Evolutionary conservation across 2,888 invertebrate species (phyloP), one percentile per base, ranked within the genome.

Genomic region (Drosophila peninsularis): DNA sequence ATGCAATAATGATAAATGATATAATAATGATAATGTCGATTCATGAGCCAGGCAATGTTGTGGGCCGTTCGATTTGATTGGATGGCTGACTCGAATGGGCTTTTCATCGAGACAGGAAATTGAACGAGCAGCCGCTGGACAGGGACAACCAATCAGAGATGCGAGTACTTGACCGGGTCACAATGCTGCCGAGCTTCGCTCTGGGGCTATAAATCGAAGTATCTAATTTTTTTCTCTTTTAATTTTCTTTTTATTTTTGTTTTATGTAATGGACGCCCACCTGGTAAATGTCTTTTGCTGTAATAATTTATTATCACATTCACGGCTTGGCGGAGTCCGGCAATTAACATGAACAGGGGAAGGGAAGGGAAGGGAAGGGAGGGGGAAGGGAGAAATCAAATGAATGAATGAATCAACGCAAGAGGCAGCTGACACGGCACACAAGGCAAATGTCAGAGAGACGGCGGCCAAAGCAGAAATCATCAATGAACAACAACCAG

Each of bases 271-370:
- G 65, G 30, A 75, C 83, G 89, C 83, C 88, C 79, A 83, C 83
- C 75, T 53, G 62, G 50, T 57, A 61, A 77, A 74, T 68, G 88
- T 69, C 71, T 77, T 83, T 72, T 65, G 71, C 71, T 72, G 82
- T 89, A 90, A 86, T 88, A 85, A 85, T 85, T 85, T 90, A 85
- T 90, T 85, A 90, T 80, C 87, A 80, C 87, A 82, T 89, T 88
- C 72, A 79, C 73, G 77, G 75, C 89, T 84, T 78, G 62, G 64
- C 85, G 61, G 66, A 57, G 49, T 65, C 75, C 52, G 64, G 88
- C 86, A 83, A 83, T 89, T 82, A 82, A 89, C 89, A 88, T 72
- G 78, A 77, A 80, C 72, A 65, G 87, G 71, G 80, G 70, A 68
- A 71, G 53, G 62, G 55, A 39, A 37, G 19, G 21, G 14, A 62